Base-by-base conservation (phyloP, 2,797 vertebrate species). In the Simalia tracyae region DNA sequence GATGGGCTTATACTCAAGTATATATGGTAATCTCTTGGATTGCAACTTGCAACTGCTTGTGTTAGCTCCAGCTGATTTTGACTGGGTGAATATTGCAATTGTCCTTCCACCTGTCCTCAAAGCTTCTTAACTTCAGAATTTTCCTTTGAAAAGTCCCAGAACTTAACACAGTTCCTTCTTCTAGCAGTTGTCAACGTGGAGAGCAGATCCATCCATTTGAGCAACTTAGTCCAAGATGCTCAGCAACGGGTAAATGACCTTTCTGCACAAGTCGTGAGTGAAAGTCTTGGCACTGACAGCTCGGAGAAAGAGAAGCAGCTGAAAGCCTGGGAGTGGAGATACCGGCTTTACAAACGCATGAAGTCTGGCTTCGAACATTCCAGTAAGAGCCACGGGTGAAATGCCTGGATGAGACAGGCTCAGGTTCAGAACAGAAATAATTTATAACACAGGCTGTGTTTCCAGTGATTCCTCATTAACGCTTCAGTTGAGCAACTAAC, bases 311-410 rank as follows among this genome's bases (percentile, higher is more conserved):
- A 99, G 96, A 98, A 98, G 90, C 98, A 98, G 92, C 98, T 99
- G 61, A 98, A 98, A 91, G 98, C 98, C 64, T 99, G 99, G 99
- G 98, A 99, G 96, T 99, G 99, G 98, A 98, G 98, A 96, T 98
- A 97, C 94, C 98, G 98, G 92, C 98, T 99, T 7, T 99, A 99
- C 97, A 98, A 98, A 92, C 98, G 98, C 95, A 99, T 99, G 99
- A 98, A 96, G 94, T 97, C 98, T 0, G 98, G 98, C 94, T 98
- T 99, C 60, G 98, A 99, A 93, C 98, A 99, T 0, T 98, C 99
- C 94, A 97, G 99, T 99, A 96, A 99, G 99, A 98, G 96, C 72
- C 56, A 28, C 72, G 89, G 6, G 0, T 1, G 84, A 72, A 5
- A 24, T 19, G 26, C 68, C 46, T 57, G n/a, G 7, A 87, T 60